These are phyloP conservation scores for Chaetodon trifasciatus DNA, from an alignment of 2,797 vertebrate species.

Conservation along the genomic window DNA sequence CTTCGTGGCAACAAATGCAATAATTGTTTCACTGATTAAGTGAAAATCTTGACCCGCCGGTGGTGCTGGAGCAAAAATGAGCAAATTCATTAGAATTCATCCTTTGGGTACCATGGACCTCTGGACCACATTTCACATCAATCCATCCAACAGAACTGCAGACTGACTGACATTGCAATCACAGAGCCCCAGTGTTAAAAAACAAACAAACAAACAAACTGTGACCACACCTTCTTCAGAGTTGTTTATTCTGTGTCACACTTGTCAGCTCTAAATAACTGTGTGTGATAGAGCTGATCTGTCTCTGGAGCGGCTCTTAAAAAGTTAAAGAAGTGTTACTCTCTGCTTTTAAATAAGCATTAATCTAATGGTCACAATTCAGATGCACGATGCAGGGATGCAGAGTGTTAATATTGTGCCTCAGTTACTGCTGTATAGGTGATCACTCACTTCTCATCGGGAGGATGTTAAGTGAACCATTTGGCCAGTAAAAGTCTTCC, in stretches of 20 bases:
- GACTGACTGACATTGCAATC: not conserved
- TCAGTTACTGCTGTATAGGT: constrained; percentile 3
- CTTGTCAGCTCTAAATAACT: constrained; percentile 42
- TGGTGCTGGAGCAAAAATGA: not conserved
- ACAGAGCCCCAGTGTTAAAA: not conserved
- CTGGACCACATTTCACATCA: not conserved
- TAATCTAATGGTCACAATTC: constrained; percentile 16
- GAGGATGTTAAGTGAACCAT: constrained; percentile 39
- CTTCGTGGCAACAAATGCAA: no score
- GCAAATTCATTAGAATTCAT: not conserved
- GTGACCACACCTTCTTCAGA: constrained; percentile 4
- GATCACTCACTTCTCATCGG: constrained; percentile 3
- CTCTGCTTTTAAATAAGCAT: constrained; percentile 22
- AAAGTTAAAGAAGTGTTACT: constrained; percentile 9
- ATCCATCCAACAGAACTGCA: not conserved
- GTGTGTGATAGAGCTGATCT: constrained; percentile 36
- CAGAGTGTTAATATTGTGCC: not conserved
- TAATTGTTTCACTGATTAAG: no score
- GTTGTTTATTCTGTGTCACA: constrained; percentile 34
- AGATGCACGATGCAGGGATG: not conserved
- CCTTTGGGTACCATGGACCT: not conserved
- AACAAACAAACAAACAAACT: no score
- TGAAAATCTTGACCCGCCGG: no score
- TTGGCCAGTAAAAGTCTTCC: constrained; percentile 26
- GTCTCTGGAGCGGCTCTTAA: constrained; percentile 44